Conservation (phyloP, 2,797 vertebrate genomes). For the Remorina albescens region DNA sequence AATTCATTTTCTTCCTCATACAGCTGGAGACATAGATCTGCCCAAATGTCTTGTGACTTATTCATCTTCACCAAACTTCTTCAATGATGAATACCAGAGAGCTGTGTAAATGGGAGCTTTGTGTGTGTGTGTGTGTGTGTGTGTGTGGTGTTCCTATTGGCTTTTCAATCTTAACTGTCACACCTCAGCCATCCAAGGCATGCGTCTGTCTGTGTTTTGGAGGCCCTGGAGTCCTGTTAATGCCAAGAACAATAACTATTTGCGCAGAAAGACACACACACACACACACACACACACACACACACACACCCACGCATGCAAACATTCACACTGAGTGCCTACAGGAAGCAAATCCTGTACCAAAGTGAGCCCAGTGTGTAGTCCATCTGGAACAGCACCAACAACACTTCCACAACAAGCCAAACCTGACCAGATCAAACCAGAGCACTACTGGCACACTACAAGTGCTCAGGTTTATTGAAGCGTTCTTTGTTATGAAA, state of each 20-base stretch:
- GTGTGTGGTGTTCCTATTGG: constrained; percentile 37
- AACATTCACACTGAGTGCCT: constrained; percentile 18
- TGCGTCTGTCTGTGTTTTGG: constrained; percentile 52
- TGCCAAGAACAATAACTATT: constrained; percentile 61
- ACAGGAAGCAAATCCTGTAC: constrained; percentile 47
- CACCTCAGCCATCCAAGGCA: constrained; percentile 58
- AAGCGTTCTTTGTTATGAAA: constrained; percentile 26
- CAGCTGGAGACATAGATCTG: constrained; percentile 42
- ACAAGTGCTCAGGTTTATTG: constrained; percentile 31
- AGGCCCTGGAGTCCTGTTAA: constrained; percentile 59
- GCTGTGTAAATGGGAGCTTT: constrained; percentile 52
- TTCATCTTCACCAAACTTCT: constrained; percentile 52
- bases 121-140: constrained; percentile 19
- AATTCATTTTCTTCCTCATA: constrained; percentile 42
- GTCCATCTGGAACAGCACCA: constrained; percentile 55
- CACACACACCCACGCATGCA: constrained; percentile 15
- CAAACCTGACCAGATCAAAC: constrained; percentile 65
- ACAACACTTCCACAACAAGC: constrained; percentile 49
- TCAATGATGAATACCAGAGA: constrained; percentile 60
- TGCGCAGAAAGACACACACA: constrained; percentile 22
- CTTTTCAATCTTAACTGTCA: constrained; percentile 60
- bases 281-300: constrained; percentile 2
- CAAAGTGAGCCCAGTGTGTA: constrained; percentile 61
- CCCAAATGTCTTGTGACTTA: constrained; percentile 59
- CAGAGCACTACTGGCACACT: constrained; percentile 45